Evolutionary conservation across 2,888 invertebrate species (phyloP).

Genomic region (Phymatocera aterrima): DNA sequence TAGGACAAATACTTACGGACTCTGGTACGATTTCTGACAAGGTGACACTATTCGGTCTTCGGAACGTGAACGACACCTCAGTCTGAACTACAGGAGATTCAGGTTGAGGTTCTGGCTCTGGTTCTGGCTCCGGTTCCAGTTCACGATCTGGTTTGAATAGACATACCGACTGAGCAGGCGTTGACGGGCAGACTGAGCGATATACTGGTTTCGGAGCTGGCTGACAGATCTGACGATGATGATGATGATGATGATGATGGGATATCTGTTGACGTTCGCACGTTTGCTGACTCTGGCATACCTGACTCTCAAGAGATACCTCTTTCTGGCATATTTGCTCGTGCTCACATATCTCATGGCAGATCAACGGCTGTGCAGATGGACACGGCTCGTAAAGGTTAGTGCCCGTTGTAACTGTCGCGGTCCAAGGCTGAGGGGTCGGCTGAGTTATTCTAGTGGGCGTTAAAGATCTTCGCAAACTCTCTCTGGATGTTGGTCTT

Average conservation of each 20-base stretch:
- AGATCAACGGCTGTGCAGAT: conserved; percentile 43
- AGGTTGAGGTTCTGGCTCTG: conserved; percentile 49
- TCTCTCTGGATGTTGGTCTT: conserved; percentile 66
- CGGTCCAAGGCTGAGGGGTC: conserved; percentile 70
- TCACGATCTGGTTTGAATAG: conserved; percentile 20
- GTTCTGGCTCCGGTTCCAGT: conserved; percentile 52
- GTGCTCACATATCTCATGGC: conserved; percentile 24
- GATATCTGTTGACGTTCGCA: conserved; percentile 32
- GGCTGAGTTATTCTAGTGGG: conserved; percentile 71
- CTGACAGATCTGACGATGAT: conserved; percentile 21
- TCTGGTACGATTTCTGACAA: conserved; percentile 64
- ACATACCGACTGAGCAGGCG: conserved; percentile 4
- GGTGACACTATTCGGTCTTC: conserved; percentile 31
- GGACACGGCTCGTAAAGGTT: conserved; percentile 65
- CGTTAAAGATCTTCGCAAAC: conserved; percentile 68
- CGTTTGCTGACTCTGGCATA: conserved; percentile 19
- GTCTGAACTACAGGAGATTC: conserved; percentile 52
- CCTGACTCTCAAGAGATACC: conserved; percentile 1
- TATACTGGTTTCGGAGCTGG: conserved; percentile 25
- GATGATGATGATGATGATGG: conserved; percentile 28
- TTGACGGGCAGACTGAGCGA: conserved; percentile 26
- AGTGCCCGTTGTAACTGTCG: conserved; percentile 65
- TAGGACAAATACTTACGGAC: conserved; percentile 63
- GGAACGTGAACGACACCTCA: conserved; percentile 45
- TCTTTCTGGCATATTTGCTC: not conserved